Conservation (phyloP, 2,113 vertebrate species). For the Tylochromis polylepis region DNA sequence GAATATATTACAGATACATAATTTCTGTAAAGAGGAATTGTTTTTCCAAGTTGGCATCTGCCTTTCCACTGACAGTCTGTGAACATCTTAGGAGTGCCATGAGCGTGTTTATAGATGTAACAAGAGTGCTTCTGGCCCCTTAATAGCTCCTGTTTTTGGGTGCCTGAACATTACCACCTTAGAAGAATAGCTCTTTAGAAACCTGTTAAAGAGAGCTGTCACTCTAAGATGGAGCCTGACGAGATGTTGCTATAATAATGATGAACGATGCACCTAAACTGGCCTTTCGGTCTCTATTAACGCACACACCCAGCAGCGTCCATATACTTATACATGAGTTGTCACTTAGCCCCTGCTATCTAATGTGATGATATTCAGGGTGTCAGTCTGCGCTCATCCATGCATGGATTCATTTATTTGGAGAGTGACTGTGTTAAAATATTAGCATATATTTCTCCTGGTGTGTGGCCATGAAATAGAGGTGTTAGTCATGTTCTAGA, state of each 20-base stretch:
- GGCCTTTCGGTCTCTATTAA: conserved; percentile 23
- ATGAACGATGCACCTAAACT: conserved; percentile 29
- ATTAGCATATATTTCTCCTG: conserved; percentile 36
- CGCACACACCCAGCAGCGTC: neutral
- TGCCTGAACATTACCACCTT: conserved; percentile 34
- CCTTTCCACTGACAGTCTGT: neutral
- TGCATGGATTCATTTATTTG: conserved; percentile 43
- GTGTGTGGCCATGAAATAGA: conserved; percentile 16
- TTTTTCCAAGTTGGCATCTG: conserved; percentile 1
- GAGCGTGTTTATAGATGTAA: conserved; percentile 34
- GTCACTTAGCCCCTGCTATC: conserved; percentile 34
- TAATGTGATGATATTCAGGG: conserved; percentile 39
- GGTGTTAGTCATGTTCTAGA: conserved; percentile 12
- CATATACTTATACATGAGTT: neutral
- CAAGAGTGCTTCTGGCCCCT: conserved; percentile 6
- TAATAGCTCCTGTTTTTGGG: conserved; percentile 45
- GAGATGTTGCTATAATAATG: conserved; percentile 33
- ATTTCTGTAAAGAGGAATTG: conserved; percentile 10
- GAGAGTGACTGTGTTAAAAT: conserved; percentile 15
- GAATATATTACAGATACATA: conserved; percentile 2
- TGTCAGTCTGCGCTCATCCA: conserved; percentile 36
- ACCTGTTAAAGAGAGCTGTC: conserved; percentile 38
- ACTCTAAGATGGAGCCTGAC: conserved; percentile 15
- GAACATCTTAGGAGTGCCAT: conserved; percentile 26
- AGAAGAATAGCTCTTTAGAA: conserved; percentile 42